Conservation (phyloP, 30 jellyfish, hydroid and myxozoan genomes). For the Hydractinia symbiolongicarpus region DNA sequence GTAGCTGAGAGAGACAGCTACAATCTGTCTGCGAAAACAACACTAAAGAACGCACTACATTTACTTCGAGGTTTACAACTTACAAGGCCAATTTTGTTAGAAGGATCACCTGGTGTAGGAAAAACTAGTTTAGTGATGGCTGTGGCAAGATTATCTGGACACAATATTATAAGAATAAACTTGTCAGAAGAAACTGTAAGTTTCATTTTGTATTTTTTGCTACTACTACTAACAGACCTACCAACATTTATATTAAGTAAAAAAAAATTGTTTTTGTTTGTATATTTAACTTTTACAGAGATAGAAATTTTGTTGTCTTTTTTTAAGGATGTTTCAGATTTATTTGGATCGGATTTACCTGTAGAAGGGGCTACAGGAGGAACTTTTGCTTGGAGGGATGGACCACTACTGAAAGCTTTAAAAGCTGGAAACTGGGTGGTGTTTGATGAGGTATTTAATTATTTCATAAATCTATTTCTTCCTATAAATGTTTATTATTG, state of each 20-base stretch:
- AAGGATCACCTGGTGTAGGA: constrained; percentile 99
- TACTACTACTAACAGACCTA: background rate
- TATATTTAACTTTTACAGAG: too few species aligned
- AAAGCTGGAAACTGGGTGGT: constrained; percentile 90
- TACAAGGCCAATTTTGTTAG: constrained; percentile 88
- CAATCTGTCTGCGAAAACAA: constrained; percentile 58
- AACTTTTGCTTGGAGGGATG: constrained; percentile 89
- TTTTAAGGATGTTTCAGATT: constrained; percentile 78
- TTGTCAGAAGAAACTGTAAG: constrained; percentile 92
- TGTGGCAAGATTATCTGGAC: constrained; percentile 65
- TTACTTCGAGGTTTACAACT: constrained; percentile 72
- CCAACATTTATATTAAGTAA: too few species aligned
- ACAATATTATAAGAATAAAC: constrained; percentile 71
- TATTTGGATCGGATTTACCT: constrained; percentile 97
- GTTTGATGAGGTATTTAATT: constrained; percentile 69
- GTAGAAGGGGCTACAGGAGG: constrained; percentile 82
- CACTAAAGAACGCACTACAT: constrained; percentile 69
- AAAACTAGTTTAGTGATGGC: constrained; percentile 86
- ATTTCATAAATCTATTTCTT: background rate
- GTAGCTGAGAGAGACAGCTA: constrained; percentile 21
- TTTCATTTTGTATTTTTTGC: background rate
- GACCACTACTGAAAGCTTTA: constrained; percentile 89
- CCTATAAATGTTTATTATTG: background rate
- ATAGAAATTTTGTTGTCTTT: background rate
- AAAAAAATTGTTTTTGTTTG: too few species aligned